Evolutionary conservation across 1,140 invertebrate species (phyloP), one percentile per base, ranked within the genome.

Genomic region (Sminthurinus signatus): DNA sequence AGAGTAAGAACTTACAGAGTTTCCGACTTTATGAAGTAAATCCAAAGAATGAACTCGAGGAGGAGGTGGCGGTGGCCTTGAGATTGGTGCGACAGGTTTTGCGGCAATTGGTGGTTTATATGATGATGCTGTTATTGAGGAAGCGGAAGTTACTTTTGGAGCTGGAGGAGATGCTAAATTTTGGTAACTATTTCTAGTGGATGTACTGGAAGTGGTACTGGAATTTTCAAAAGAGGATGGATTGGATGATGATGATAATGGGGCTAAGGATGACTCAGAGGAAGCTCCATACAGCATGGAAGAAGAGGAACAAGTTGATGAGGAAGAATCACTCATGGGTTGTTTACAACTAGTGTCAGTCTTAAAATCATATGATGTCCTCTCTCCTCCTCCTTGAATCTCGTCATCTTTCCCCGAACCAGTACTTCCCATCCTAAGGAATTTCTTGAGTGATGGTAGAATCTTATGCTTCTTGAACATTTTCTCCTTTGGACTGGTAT

Each of bases 21-120:
- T 52, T 27, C 59, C 63, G 2, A 60, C 62, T 46, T 58, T 67
- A 42, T 67, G 51, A n/a, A 70, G 50, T 36, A 65, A 39, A 50
- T 72, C 70, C n/a, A 72, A 51, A 15, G 67, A 67, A 52, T 69
- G 65, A 29, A 72, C 62, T 31, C 67, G 19, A 42, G 67, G 67
- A 32, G 70, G 70, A 5, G 70, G 70, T 19, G 70, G 70, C 25
- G 70, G 70, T 19, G 67, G 70, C 21, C 65, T 56, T 28, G 36
- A 56, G n/a, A 54, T 28, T 15, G 62, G 55, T 25, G 52, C 21
- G 21, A 29, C 54, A 12, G 59, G 48, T 44, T 25, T 59, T 8
- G 15, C 15, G 10, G 31, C 42, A 23, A 43, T 31, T 15, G 28
- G 23, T 23, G 36, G 44, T 60, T 28, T 60, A n/a, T n/a, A n/a